Evolutionary conservation across 2,888 invertebrate genomes (phyloP), one percentile per base, ranked within the genome.

Genomic region (Tachina lurida): DNA sequence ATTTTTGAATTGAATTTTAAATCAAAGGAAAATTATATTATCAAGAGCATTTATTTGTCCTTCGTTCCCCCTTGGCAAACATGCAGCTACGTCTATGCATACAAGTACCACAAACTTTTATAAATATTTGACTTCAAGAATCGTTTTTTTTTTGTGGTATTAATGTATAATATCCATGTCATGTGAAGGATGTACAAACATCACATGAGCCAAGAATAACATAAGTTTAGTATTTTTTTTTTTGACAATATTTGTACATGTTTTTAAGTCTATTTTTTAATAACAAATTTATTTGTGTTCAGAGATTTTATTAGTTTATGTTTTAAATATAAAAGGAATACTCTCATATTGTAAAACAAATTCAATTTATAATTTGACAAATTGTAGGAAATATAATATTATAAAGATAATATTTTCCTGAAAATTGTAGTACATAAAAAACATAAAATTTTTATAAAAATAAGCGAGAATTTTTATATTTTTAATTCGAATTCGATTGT

Each of bases 51-150:
- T n/a, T n/a, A n/a, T n/a, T n/a, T n/a, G n/a, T n/a, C n/a, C n/a
- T n/a, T n/a, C n/a, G 1, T 8, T 2, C 31, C 56, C 15, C 15
- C 15, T 15, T 4, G 2, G 17, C 17, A 52, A 58, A 2, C 1
- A 0, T 41, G 0, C 4, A 12, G 43, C 43, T 17, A 43, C n/a
- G 62, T 12, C 17, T 12, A 12, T 62, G 41, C 3, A 17, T 43
- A 39, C n/a, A 71, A 85, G 71, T 70, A 74, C 78, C 85, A 82
- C 78, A 82, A 75, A 70, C 71, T 60, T 74, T 77, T 71, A 10
- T 73, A 86, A 86, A 78, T 67, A 76, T 79, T 86, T 86, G 71
- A 83, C 75, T 83, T 83, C 73, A 86, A 19, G 78, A 76, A 79
- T 86, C 76, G 67, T 83, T 15, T 54, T 31, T 43, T 58, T 31